Conservation (phyloP, 2,797 vertebrate species). For the Prionace glauca region DNA sequence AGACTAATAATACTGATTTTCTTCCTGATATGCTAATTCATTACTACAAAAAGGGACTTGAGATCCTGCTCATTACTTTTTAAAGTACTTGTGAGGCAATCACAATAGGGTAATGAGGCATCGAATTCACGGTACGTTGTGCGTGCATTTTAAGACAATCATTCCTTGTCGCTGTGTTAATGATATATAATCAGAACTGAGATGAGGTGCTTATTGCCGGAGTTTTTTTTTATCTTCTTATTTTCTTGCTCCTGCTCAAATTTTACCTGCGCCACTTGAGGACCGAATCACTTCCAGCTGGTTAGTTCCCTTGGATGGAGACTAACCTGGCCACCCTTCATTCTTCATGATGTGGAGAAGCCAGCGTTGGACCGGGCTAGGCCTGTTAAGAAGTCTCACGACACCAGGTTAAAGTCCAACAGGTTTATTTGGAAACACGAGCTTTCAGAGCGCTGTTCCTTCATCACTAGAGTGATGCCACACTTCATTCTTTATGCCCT, state of each 20-base stretch:
- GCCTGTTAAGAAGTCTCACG: too few species aligned
- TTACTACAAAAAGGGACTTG: background rate
- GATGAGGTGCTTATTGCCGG: background rate
- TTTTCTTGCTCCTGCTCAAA: background rate
- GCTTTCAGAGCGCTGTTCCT: too few species aligned
- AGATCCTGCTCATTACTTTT: background rate
- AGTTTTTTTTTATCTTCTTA: background rate
- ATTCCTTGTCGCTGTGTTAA: background rate
- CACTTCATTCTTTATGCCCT: background rate
- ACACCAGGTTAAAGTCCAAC: too few species aligned
- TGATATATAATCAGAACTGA: slow-evolving; percentile 19
- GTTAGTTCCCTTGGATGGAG: background rate
- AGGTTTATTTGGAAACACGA: too few species aligned
- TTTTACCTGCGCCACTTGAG: background rate
- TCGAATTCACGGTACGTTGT: background rate
- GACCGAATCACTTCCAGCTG: background rate
- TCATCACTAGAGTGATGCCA: too few species aligned
- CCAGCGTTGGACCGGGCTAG: too few species aligned
- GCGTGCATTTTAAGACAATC: background rate
- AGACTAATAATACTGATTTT: slow-evolving; percentile 29
- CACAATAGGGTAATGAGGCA: slow-evolving; percentile 28
- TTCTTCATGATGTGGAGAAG: background rate
- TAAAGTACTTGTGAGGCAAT: background rate
- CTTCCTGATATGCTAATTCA: slow-evolving; percentile 25
- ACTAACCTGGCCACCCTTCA: background rate